These are phyloP conservation scores for Leptopterna dolabrata DNA, from an alignment of 2,888 invertebrate genomes.

Conservation along the genomic window DNA sequence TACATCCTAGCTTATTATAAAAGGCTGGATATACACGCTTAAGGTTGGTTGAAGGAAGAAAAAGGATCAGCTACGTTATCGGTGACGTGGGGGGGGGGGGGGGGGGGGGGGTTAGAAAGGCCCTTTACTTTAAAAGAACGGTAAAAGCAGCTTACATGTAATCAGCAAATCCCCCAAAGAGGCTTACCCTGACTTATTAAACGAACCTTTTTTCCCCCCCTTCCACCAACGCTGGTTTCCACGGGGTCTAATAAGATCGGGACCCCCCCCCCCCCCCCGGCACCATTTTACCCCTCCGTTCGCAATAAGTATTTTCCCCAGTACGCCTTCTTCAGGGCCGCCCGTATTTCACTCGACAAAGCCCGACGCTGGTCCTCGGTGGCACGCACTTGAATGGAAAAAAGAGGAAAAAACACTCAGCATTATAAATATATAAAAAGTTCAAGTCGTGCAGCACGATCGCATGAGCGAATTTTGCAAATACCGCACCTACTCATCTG, in stretches of 20 bases:
- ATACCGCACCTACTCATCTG: no score
- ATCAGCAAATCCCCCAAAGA: conserved; percentile 38
- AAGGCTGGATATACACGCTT: neutral
- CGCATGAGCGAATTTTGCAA: no score
- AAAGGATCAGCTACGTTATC: neutral
- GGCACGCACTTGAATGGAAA: neutral
- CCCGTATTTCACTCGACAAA: neutral
- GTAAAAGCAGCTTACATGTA: conserved; percentile 41
- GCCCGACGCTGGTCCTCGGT: neutral
- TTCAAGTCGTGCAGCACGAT: no score
- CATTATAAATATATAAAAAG: neutral
- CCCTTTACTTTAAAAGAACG: conserved; percentile 29
- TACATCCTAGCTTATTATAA: neutral
- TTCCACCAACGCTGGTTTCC: neutral
- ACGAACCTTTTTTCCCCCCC: conserved; percentile 22
- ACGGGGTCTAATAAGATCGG: conserved; percentile 22
- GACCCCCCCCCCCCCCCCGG: neutral
- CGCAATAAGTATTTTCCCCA: neutral
- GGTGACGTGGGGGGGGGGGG: neutral
- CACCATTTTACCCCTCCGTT: neutral
- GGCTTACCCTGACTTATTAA: conserved; percentile 39
- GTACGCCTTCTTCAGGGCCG: neutral
- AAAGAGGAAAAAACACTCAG: neutral
- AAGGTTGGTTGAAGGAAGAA: neutral
- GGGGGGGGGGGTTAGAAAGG: neutral